Percentiles rank a stretch among this genome's conserved stretches.
phyloP scores from a whole-genome alignment of 1,140 invertebrate genomes.

The Phortica variegata region DNA sequence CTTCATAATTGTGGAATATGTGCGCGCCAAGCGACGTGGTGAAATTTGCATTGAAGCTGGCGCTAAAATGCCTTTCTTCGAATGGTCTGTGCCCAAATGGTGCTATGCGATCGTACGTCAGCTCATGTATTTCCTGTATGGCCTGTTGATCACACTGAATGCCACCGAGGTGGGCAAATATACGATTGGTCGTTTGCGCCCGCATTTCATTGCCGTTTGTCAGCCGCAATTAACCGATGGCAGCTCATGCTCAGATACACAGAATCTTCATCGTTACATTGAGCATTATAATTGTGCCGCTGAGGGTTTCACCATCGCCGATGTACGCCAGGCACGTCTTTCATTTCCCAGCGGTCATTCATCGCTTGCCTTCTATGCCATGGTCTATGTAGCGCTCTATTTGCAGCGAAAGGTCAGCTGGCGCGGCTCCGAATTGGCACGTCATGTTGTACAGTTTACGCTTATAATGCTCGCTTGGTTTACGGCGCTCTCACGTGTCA shows the following conservation, averaged over 20 bases:
- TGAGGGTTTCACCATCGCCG: conserved; percentile 58
- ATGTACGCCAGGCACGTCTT: conserved; percentile 70
- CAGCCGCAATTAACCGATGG: conserved; percentile 61
- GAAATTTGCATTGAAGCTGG: conserved; percentile 7
- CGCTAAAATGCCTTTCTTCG: conserved; percentile 22
- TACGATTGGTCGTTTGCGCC: conserved; percentile 85
- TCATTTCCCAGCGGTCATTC: conserved; percentile 84
- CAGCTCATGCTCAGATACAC: conserved; percentile 59
- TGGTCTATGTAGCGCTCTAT: conserved; percentile 80
- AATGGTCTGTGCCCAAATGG: conserved; percentile 64
- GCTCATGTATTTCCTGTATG: conserved; percentile 78
- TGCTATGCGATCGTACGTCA: conserved; percentile 68
- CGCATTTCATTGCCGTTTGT: conserved; percentile 84
- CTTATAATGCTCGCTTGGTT: conserved; percentile 59
- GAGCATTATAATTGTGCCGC: conserved; percentile 66
- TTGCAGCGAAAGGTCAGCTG: conserved; percentile 74
- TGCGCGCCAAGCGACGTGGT: conserved; percentile 20
- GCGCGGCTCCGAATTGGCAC: conserved; percentile 71
- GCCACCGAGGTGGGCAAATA: conserved; percentile 91
- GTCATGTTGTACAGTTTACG: conserved; percentile 75
- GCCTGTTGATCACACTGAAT: conserved; percentile 75
- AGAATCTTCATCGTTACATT: conserved; percentile 66
- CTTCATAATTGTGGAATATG: conserved; percentile 36
- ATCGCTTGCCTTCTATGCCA: conserved; percentile 74
- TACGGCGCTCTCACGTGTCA: conserved; percentile 43